phyloP scores from a whole-genome alignment of 2,888 invertebrate species.

The Metacarcinus magister region DNA sequence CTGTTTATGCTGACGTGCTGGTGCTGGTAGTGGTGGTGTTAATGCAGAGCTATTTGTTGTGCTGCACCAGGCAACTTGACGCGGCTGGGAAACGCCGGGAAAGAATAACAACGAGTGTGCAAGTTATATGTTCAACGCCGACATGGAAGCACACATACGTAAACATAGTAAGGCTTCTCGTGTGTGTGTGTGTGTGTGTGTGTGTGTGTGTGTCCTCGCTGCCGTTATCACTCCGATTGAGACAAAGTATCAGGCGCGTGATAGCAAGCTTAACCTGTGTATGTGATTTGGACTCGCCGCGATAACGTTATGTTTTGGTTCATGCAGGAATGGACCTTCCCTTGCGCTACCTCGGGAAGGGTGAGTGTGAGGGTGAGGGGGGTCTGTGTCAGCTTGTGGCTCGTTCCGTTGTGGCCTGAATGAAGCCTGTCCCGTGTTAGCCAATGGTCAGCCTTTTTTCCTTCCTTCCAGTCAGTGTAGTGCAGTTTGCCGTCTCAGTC shows the following conservation, averaged over 20 bases:
- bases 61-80: background rate
- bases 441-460: background rate
- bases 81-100: background rate
- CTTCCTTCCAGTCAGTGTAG: background rate
- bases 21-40: background rate
- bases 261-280: background rate
- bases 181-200: background rate
- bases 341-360: background rate
- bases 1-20: background rate
- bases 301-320: background rate
- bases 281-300: background rate
- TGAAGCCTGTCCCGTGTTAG: background rate
- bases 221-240: background rate
- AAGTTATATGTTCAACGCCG: background rate
- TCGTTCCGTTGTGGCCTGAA: background rate
- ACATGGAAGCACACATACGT: background rate
- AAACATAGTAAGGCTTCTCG: conserved; percentile 5
- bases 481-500: background rate
- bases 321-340: background rate
- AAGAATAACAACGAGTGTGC: background rate
- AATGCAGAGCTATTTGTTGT: background rate
- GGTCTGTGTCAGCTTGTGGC: background rate
- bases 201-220: background rate
- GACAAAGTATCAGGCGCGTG: background rate
- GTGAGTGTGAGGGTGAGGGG: background rate